Evolutionary conservation across 92 coral and sea anemone species (phyloP), one percentile per base, ranked within the genome.

Genomic region (Virgularia gustaviana): DNA sequence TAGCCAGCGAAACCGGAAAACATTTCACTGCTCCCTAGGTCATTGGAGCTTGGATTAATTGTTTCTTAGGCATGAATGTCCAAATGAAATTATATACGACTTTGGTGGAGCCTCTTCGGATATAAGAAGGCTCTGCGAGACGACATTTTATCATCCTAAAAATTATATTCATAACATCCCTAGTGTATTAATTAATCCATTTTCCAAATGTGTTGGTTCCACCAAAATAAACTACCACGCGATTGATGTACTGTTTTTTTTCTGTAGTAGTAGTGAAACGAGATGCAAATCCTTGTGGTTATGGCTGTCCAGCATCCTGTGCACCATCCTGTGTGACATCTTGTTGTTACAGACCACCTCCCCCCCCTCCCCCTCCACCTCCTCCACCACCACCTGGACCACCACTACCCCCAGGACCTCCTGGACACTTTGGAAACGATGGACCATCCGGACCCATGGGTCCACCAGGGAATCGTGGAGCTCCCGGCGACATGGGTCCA

Each of bases 211-310:
- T n/a, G n/a, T n/a, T n/a, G n/a, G n/a, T n/a, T n/a, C n/a, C n/a
- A n/a, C n/a, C n/a, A n/a, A n/a, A n/a, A n/a, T n/a, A n/a, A n/a
- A n/a, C n/a, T n/a, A n/a, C n/a, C n/a, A n/a, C n/a, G n/a, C n/a
- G n/a, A n/a, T n/a, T n/a, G 43, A 41, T 52, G 0, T 6, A 27
- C 31, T 13, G 11, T 9, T 25, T 25, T 65, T 38, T 0, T 24
- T 9, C 59, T 9, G 44, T 49, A 20, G 35, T 57, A 91, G 95
- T 85, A 15, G 30, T 24, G 76, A 91, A 91, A 78, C 81, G 97
- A 85, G 89, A 89, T 59, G 95, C 97, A 33, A 80, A 81, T 44
- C 97, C 97, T 8, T 91, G 97, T 72, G 97, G 97, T 55, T 88
- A 83, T 73, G 65, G 75, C 8, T 91, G 97, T 65, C 79, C 86